These are phyloP conservation scores for Microtus californicus DNA, from an alignment of 2,797 vertebrate species.

Conservation along the genomic window DNA sequence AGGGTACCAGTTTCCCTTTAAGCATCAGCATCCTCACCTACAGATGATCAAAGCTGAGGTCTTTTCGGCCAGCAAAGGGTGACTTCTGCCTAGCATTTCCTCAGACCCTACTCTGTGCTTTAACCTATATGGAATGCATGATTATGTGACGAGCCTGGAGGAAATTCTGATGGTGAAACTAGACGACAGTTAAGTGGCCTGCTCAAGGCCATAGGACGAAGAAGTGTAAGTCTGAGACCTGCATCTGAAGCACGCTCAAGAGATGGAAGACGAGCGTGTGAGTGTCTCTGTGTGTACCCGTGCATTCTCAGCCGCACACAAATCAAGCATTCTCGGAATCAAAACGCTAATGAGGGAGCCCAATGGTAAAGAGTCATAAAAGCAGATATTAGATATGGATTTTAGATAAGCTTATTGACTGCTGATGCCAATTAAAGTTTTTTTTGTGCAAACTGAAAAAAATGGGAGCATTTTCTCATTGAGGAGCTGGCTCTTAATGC, in stretches of 20 bases:
- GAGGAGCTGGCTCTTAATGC: conserved; percentile 24
- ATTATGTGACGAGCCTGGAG: not conserved
- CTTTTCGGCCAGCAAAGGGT: not conserved
- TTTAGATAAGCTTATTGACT: conserved; percentile 47
- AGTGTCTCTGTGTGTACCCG: not conserved
- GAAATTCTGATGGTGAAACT: conserved; percentile 2
- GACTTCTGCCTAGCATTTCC: not conserved
- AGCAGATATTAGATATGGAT: conserved; percentile 38
- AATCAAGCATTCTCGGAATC: not conserved
- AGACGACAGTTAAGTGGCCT: conserved; percentile 13
- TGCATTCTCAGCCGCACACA: no score
- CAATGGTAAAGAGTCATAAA: not conserved
- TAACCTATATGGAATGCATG: not conserved
- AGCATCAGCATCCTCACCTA: not conserved
- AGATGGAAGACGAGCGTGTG: not conserved
- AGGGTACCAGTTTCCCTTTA: not conserved
- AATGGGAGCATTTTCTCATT: conserved; percentile 57
- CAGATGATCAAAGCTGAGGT: not conserved
- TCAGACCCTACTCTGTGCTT: not conserved
- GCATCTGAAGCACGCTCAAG: not conserved
- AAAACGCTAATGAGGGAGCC: not conserved
- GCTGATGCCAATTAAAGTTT: not conserved
- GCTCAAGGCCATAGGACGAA: not conserved
- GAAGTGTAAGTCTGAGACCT: not conserved
- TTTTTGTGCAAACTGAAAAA: conserved; percentile 1